Base-by-base conservation (phyloP, 2,888 invertebrate species). In the Volucella zonaria region DNA sequence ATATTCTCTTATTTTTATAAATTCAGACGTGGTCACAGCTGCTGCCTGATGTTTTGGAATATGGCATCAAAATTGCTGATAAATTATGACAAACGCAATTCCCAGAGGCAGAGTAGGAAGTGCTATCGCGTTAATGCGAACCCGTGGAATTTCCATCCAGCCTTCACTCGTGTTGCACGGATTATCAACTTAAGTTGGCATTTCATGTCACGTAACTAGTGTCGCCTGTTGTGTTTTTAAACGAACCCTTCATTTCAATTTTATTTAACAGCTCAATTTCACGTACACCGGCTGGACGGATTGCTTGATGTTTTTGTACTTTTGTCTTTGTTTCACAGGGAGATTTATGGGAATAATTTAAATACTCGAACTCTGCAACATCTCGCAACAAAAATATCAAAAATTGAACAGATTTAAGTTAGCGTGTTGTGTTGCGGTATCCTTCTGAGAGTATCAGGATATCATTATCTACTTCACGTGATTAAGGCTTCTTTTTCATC, bases 151-250 rank as follows among this genome's bases (percentile, higher is more conserved):
- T 31, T 3, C 23, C 23, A 23, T 23, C 23, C 23, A 23, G 31
- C 31, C 31, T 4, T 31, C 31, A 6, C 31, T 31, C 2, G 6
- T 31, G 31, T 47, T 14, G 15, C 49, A 47, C 49, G 18, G 18
- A 15, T 49, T 38, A 38, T 31, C 14, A n/a, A 10, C 10, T 10
- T 47, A n/a, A 49, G 8, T 62, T 47, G 62, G 38, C 62, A 49
- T 49, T 49, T 64, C 64, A 38, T 64, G 64, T 64, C 64, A 64
- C 38, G 49, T 49, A n/a, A 38, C 10, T 11, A 47, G 38, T 31
- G 38, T 10, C n/a, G 49, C 47, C 31, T 49, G 47, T 49, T 49
- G 47, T 23, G 23, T 23, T 23, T 31, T 31, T 6, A 6, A 31
- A 31, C 10, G 49, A 38, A 38, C 12, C 49, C 6, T 49, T 49